Conservation (phyloP, 2,113 vertebrate species). For the Hirundichthys speculiger region DNA sequence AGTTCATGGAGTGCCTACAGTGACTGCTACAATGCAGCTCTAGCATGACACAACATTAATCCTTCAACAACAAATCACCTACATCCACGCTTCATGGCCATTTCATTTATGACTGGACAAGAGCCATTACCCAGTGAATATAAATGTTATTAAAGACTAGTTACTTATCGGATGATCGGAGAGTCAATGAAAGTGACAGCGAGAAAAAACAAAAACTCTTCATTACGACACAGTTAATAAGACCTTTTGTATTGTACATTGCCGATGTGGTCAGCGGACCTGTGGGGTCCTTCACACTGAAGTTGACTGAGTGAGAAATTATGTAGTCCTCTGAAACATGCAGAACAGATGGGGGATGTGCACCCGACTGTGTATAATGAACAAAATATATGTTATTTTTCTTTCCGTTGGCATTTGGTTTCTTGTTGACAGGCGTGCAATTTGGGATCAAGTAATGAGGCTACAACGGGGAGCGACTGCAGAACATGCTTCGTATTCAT, state of each 20-base stretch:
- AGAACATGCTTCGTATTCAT: slow-evolving; percentile 27
- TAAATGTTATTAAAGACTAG: slow-evolving; percentile 31
- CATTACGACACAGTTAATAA: too few relatives aligned
- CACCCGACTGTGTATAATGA: slow-evolving; percentile 35
- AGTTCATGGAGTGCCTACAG: background rate
- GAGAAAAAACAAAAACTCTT: slow-evolving; percentile 15
- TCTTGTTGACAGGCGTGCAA: slow-evolving; percentile 50
- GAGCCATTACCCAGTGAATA: too few relatives aligned
- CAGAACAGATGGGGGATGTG: background rate
- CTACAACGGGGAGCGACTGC: slow-evolving; percentile 15
- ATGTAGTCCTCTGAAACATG: slow-evolving; percentile 5
- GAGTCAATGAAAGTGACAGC: background rate
- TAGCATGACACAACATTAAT: slow-evolving; percentile 1
- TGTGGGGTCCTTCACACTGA: slow-evolving; percentile 30
- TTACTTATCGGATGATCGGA: slow-evolving; percentile 42
- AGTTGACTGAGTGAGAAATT: background rate
- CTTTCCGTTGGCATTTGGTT: slow-evolving; percentile 16
- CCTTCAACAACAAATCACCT: too few relatives aligned
- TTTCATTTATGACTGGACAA: too few relatives aligned
- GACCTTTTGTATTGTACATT: slow-evolving; percentile 51
- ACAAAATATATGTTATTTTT: slow-evolving; percentile 43
- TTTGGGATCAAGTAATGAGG: slow-evolving; percentile 47
- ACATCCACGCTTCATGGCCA: background rate
- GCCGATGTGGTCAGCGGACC: slow-evolving; percentile 8
- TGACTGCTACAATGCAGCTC: background rate